phyloP scores from a whole-genome alignment of 2,113 vertebrate species.

The Otus sunia region DNA sequence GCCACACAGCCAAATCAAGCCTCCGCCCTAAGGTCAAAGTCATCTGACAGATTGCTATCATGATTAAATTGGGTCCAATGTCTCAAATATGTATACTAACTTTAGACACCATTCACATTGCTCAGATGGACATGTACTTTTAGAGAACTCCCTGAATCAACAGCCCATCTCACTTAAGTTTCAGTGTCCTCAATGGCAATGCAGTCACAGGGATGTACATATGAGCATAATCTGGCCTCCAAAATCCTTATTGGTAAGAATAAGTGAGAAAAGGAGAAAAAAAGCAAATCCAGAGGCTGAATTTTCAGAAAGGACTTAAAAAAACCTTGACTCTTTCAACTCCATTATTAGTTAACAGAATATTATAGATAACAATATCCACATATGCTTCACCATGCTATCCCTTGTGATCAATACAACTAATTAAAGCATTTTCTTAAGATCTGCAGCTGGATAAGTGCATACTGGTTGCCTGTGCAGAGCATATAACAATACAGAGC shows the following conservation, averaged over 20 bases:
- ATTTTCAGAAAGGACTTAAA: not conserved
- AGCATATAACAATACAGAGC: not conserved
- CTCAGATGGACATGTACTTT: not conserved
- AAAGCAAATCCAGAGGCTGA: not conserved
- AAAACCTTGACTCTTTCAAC: not conserved
- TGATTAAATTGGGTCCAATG: not conserved
- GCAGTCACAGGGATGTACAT: not conserved
- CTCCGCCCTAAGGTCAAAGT: not conserved
- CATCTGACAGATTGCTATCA: not conserved
- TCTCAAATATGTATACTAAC: constrained; percentile 1
- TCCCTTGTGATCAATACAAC: not conserved
- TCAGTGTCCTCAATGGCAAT: not conserved
- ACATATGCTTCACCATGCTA: not conserved
- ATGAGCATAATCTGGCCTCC: not conserved
- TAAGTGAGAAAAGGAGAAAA: not conserved
- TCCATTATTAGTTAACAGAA: not conserved
- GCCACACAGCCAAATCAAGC: not conserved
- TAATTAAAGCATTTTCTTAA: not conserved
- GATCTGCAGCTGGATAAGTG: not conserved
- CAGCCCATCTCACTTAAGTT: not conserved
- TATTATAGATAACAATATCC: not conserved
- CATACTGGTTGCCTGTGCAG: not conserved
- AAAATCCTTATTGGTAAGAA: not conserved
- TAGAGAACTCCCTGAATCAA: not conserved
- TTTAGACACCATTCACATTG: not conserved